Evolutionary conservation across 2,113 vertebrate species (phyloP).

Genomic region (Nyctereutes procyonoides): DNA sequence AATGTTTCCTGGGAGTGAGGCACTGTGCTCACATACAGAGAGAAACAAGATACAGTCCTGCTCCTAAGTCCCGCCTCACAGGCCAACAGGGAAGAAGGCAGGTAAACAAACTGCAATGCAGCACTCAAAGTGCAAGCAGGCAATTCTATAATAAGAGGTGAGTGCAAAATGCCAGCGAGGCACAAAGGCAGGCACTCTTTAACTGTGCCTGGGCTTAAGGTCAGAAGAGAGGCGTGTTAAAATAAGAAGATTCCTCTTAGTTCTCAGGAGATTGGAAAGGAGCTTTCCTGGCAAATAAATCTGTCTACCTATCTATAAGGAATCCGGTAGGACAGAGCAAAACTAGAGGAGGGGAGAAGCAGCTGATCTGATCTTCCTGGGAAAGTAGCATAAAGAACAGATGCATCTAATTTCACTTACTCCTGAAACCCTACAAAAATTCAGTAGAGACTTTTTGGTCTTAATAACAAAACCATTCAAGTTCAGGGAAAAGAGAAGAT

Average conservation of each 20-base stretch:
- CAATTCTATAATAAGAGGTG: not conserved
- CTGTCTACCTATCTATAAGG: not conserved
- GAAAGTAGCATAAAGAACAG: not conserved
- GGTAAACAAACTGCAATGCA: not conserved
- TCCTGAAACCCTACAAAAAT: not conserved
- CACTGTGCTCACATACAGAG: not conserved
- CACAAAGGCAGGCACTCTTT: not conserved
- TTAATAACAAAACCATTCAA: constrained; percentile 2
- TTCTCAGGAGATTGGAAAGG: not conserved
- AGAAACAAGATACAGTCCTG: not conserved
- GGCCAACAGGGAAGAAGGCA: not conserved
- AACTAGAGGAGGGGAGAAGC: not conserved
- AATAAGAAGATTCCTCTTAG: not conserved
- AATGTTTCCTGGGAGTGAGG: not conserved
- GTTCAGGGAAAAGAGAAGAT: not conserved
- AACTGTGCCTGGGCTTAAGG: not conserved
- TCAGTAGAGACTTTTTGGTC: not conserved
- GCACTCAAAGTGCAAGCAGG: not conserved
- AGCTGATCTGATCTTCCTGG: not conserved
- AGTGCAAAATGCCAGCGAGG: not conserved
- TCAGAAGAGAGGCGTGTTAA: not conserved
- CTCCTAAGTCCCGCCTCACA: not conserved
- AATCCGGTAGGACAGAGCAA: not conserved
- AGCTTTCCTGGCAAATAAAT: not conserved
- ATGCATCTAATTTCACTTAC: not conserved